Base-by-base conservation (phyloP, 2,888 invertebrate genomes). In the Caenorhabditis sp. region DNA sequence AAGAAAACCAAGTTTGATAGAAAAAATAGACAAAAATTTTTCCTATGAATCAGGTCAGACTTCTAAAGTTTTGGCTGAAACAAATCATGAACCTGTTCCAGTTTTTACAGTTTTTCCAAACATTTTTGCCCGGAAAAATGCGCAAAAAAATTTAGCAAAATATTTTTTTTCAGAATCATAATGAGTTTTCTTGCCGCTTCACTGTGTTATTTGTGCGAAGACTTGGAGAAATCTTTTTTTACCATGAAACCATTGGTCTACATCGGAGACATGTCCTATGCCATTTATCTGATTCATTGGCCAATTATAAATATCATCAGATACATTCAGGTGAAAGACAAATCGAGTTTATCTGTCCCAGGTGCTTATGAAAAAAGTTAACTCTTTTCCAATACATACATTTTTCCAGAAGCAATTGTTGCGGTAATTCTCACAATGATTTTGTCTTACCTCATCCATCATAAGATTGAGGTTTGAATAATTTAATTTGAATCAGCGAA, bases 201-300 rank as follows among this genome's bases (percentile, higher is more conserved):
- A n/a, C 10, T 36, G 5, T 58, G 36, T 23, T 5, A 58, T 58
- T 31, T 36, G 6, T 58, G 17, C 26, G 2, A 26, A 26, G 17
- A 26, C 10, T 26, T 55, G 19, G 58, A 58, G 8, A 31, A 36
- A 36, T 58, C 36, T 36, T 19, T 58, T 57, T 64, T 55, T 62
- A 72, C 68, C 37, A 3, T 37, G 2, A 43, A 24, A n/a, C 65
- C 62, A 2, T 21, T 73, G 3, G 59, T 62, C 0, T 65, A 54
- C 50, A 50, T 73, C 21, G 73, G 76, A 0, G 62, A 71, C 60
- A 59, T 76, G 10, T 76, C 70, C 6, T 76, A 68, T 58, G 65
- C 59, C 3, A 26, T 66, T n/a, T 76, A 76, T 57, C 21, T 76
- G 14, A 31, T 76, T 8, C 76, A 76, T 50, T 76, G 76, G 76